Evolutionary conservation across 2,797 vertebrate genomes (phyloP), one percentile per base, ranked within the genome.

Genomic region (Tenualosa ilisha): DNA sequence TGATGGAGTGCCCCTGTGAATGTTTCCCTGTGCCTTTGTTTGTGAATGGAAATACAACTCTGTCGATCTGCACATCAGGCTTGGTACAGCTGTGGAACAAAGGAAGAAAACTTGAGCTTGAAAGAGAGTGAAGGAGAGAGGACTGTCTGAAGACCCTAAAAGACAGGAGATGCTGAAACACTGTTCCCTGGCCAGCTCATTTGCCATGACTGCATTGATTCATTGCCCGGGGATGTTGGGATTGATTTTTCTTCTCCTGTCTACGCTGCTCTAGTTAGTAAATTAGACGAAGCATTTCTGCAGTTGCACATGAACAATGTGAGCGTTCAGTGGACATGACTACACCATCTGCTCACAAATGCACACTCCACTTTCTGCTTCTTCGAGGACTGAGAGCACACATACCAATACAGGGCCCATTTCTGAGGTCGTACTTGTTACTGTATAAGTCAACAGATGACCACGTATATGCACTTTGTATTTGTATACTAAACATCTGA

Each of bases 161-260:
- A 79, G 72, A 79, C 40, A n/a, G 15, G 37, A 79, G 59, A n/a
- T 26, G 26, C 7, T n/a, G 75, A 15, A 83, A 61, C 31, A 59
- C 51, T 63, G 24, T 82, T 63, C 11, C 31, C 72, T 8, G 63
- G 46, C 6, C 51, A 65, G 53, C 84, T 56, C 50, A 59, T 85
- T 88, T 81, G 22, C 49, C 15, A 86, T 31, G 61, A 59, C 24
- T 53, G 49, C 61, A 86, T 82, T 53, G 85, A 82, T 82, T 68
- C 79, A 81, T 40, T 46, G 49, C 40, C 83, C 81, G 50, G 49
- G 43, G 24, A 43, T 43, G 22, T 82, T 24, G 65, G 24, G 13
- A 49, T 51, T 49, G 83, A 86, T 82, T 84, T 65, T 81, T 59
- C 26, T 49, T 46, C 49, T 56, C 22, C 31, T 68, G 72, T 46